These are phyloP conservation scores for Adelosebastes latens DNA, from an alignment of 2,797 vertebrate species.

Conservation along the genomic window DNA sequence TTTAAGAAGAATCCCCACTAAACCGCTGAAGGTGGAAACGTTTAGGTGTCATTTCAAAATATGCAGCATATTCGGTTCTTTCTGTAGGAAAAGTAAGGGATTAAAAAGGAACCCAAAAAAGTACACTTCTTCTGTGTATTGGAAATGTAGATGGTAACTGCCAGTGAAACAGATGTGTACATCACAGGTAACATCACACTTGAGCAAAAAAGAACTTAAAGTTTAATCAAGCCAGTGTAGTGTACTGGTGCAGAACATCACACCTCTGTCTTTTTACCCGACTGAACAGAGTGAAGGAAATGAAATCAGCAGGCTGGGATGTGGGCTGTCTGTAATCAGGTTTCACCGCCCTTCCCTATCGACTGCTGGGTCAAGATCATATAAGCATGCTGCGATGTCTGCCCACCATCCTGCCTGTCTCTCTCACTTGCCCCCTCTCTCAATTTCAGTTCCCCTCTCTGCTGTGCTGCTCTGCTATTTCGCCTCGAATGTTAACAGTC, in stretches of 20 bases:
- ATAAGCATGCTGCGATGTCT: conserved; percentile 65
- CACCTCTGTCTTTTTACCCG: conserved; percentile 61
- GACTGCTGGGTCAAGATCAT: conserved; percentile 76
- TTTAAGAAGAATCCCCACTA: not conserved
- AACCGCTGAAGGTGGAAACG: not conserved
- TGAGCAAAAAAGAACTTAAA: conserved; percentile 21
- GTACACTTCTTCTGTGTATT: not conserved
- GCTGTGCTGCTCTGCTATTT: conserved; percentile 15
- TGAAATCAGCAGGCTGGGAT: conserved; percentile 74
- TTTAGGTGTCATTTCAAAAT: not conserved
- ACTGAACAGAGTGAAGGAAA: conserved; percentile 64
- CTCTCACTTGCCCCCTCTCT: conserved; percentile 25
- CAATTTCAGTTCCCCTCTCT: conserved; percentile 17
- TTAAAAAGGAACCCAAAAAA: not conserved
- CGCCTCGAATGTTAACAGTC: conserved; percentile 1
- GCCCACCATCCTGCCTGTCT: conserved; percentile 63
- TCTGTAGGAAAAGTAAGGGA: not conserved
- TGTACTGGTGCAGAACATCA: conserved; percentile 59
- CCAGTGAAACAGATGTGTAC: conserved; percentile 23
- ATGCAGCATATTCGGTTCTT: not conserved
- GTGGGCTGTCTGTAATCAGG: conserved; percentile 78
- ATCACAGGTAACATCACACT: conserved; percentile 32
- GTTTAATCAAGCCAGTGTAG: conserved; percentile 47
- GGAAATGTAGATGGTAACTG: not conserved
- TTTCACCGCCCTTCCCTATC: conserved; percentile 72